phyloP scores from a whole-genome alignment of 2,797 vertebrate genomes.

The Scolopax bukidnonensis region DNA sequence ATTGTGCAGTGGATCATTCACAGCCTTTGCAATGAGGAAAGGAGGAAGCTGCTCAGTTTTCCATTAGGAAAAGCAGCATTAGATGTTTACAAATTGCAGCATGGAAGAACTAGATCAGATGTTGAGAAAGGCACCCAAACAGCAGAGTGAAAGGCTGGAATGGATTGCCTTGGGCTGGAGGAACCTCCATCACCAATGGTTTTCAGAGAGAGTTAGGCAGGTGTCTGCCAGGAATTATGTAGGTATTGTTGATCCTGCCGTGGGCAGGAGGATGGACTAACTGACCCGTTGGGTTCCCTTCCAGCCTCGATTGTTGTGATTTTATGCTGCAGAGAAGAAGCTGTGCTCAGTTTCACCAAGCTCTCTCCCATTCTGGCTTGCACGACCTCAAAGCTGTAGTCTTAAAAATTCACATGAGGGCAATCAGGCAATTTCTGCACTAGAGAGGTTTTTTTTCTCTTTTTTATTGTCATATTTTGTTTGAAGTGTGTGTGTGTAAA shows the following conservation, averaged over 20 bases:
- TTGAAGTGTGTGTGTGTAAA: neutral
- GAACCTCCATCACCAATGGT: neutral
- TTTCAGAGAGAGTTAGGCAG: neutral
- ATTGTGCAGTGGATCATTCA: neutral
- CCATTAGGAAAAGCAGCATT: neutral
- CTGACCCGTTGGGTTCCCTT: neutral
- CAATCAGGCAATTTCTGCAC: neutral
- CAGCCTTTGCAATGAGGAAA: neutral
- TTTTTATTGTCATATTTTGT: neutral
- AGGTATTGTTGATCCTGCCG: neutral
- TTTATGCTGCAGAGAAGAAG: neutral
- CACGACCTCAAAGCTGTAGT: neutral
- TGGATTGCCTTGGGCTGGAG: neutral
- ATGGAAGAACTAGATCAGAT: neutral
- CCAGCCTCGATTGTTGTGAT: neutral
- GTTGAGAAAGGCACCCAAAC: neutral
- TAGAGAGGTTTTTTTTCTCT: neutral
- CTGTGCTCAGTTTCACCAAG: neutral
- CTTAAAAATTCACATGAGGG: neutral
- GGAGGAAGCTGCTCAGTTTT: neutral
- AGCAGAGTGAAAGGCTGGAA: neutral
- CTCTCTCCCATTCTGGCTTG: neutral
- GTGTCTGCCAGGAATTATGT: neutral
- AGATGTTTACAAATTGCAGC: neutral
- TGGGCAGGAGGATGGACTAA: neutral